phyloP scores from a whole-genome alignment of 2,888 invertebrate species.

The Thereva nobilitata region DNA sequence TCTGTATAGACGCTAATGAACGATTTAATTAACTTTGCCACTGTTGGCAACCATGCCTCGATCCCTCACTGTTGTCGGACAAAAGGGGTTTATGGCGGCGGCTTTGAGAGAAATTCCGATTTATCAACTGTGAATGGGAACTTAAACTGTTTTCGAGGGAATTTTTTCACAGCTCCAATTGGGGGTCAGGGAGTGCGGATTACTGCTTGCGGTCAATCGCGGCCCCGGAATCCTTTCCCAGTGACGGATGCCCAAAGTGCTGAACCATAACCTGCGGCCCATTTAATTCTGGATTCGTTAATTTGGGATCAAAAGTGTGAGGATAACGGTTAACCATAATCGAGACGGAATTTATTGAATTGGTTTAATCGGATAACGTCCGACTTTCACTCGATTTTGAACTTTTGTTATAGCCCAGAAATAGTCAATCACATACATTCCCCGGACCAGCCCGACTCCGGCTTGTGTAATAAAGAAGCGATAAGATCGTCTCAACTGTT shows the following conservation, averaged over 20 bases:
- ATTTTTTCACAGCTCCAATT: conserved; percentile 19
- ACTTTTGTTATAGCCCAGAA: too few species aligned
- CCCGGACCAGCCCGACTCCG: too few species aligned
- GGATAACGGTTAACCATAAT: conserved; percentile 18
- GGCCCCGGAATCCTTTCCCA: not conserved
- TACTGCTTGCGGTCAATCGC: conserved; percentile 4
- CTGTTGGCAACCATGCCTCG: conserved; percentile 29
- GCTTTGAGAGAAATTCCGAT: conserved; percentile 21
- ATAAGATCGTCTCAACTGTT: too few species aligned
- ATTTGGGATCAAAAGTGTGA: conserved; percentile 16
- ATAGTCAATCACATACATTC: too few species aligned
- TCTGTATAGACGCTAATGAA: conserved; percentile 40
- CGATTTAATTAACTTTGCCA: conserved; percentile 43
- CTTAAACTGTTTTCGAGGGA: conserved; percentile 26
- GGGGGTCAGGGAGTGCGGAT: conserved; percentile 18
- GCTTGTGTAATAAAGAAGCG: too few species aligned
- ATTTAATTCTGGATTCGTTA: conserved; percentile 27
- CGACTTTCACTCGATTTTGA: not conserved
- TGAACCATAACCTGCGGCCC: conserved; percentile 20
- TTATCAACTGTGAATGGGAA: conserved; percentile 17
- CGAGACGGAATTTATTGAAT: conserved; percentile 30
- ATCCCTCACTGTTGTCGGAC: conserved; percentile 38
- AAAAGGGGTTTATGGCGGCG: conserved; percentile 35
- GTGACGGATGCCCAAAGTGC: conserved; percentile 19
- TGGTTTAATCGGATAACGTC: conserved; percentile 24